A percentile compares a stretch with the other conserved stretches of the same genome.
Evolutionary conservation across 37 sponge, comb jelly and placozoan genomes (phyloP).

Genomic region (Mnemiopsis leidyi): DNA sequence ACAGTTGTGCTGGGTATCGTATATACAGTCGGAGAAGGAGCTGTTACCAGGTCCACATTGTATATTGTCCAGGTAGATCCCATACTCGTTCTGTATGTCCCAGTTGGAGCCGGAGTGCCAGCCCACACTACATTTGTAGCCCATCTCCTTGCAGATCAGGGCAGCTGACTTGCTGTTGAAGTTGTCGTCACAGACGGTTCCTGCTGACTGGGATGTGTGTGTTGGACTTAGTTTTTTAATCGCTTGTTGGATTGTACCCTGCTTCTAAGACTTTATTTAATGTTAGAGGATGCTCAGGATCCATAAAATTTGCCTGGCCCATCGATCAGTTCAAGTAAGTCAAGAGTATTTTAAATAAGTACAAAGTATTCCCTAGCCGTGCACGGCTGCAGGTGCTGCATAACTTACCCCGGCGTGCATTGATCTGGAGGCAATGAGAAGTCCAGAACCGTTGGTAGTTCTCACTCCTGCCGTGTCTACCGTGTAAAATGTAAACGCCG

Average conservation of each 20-base stretch:
- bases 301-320: too few relatives aligned
- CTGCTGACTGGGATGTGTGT: neutral
- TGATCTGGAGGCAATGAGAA: neutral
- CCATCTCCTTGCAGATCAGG: constrained; percentile 19
- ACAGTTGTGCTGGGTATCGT: constrained; percentile 20
- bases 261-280: too few relatives aligned
- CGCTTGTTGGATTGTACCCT: too few relatives aligned
- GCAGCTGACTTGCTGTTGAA: neutral
- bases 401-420: neutral
- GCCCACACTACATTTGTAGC: neutral
- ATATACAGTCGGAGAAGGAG: neutral
- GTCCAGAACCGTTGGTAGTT: neutral
- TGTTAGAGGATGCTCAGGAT: too few relatives aligned
- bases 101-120: neutral
- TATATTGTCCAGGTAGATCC: neutral
- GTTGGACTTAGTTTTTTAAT: too few relatives aligned
- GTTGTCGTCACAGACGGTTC: constrained; percentile 37
- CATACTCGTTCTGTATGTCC: neutral
- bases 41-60: neutral
- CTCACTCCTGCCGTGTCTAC: neutral
- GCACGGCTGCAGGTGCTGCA: too few relatives aligned
- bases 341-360: too few relatives aligned
- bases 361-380: too few relatives aligned
- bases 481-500: neutral
- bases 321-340: too few relatives aligned